Conservation (phyloP, 2,888 invertebrate genomes). For the Drosophila eohydei region DNA sequence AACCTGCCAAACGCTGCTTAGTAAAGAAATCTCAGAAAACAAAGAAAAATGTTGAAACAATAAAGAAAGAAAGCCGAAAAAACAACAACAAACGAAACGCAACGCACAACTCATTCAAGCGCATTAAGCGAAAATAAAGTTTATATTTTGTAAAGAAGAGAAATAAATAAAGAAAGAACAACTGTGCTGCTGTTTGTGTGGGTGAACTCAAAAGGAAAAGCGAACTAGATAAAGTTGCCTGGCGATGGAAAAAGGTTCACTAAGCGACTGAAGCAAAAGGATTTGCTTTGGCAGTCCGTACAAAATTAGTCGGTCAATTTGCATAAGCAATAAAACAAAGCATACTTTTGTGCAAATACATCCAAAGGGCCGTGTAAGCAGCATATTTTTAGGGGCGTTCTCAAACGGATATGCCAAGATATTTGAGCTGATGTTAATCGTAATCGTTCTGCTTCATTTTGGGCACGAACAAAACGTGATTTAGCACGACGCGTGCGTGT, state of each 20-base stretch:
- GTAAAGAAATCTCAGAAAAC: slow-evolving; percentile 32
- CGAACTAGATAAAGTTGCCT: slow-evolving; percentile 54
- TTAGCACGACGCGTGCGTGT: slow-evolving; percentile 1
- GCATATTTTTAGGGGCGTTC: slow-evolving; percentile 8
- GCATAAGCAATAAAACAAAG: slow-evolving; percentile 67
- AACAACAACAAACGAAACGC: slow-evolving; percentile 30
- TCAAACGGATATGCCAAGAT: slow-evolving; percentile 1
- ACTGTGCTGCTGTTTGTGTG: slow-evolving; percentile 26
- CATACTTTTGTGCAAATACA: slow-evolving; percentile 21
- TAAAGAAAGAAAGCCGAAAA: slow-evolving; percentile 42
- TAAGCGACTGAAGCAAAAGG: slow-evolving; percentile 49
- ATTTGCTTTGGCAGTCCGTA: slow-evolving; percentile 50
- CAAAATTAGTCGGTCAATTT: slow-evolving; percentile 67
- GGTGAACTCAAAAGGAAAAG: slow-evolving; percentile 54
- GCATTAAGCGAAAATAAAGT: slow-evolving; percentile 73
- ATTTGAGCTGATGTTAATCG: slow-evolving; percentile 14
- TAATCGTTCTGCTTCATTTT: neutral
- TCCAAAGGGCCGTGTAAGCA: slow-evolving; percentile 1
- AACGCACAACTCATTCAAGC: slow-evolving; percentile 65
- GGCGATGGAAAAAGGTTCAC: slow-evolving; percentile 55
- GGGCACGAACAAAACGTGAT: slow-evolving; percentile 4
- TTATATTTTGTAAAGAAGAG: slow-evolving; percentile 28
- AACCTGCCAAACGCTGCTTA: slow-evolving; percentile 50
- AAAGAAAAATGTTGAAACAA: slow-evolving; percentile 59
- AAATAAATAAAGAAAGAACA: slow-evolving; percentile 11